Base-by-base conservation (phyloP, 37 sponge, comb jelly and placozoan genomes). In the Cliona cf. orientalis region DNA sequence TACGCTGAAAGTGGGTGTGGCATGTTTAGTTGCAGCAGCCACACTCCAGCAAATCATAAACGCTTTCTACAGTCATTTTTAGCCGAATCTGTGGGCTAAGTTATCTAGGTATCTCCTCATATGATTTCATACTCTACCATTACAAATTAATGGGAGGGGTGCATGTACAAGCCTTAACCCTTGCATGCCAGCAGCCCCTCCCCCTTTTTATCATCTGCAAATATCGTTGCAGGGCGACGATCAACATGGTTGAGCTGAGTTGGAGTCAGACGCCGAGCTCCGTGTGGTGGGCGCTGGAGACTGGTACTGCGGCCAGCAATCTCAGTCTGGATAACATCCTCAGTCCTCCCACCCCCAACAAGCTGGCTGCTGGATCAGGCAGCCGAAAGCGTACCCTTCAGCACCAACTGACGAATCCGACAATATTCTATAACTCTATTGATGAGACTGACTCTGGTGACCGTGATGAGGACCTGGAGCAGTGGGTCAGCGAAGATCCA, bases 341-440 rank as follows among this genome's bases (percentile, higher is more conserved):
- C 21, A 11, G 19, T 33, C 56, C 71, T 19, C 55, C 38, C 29
- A 38, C 58, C 66, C 68, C 68, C 31, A 37, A 37, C 9, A 63
- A 26, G 7, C 42, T 12, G 11, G n/a, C 42, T 55, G 9, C 56
- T 21, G 26, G 2, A 64, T 26, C 38, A 33, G 39, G 32, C 14
- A 28, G n/a, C 28, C 17, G 22, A 57, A 56, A 58, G 74, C 5
- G 21, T 3, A 31, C 38, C 21, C 58, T 56, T 34, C 57, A 38
- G 3, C 32, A 21, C 36, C 9, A 56, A 5, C 6, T 2, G 58
- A 34, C 1, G 3, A 21, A 29, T 3, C 19, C 46, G 31, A 73
- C 45, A 53, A 84, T 82, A 37, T 87, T 85, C 74, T 92, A 92
- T 60, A 76, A 92, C 66, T 85, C 72, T 75, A 85, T 78, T 2